phyloP scores from a whole-genome alignment of 64 coral and sea anemone species.

The Pocillopora damicornis region DNA sequence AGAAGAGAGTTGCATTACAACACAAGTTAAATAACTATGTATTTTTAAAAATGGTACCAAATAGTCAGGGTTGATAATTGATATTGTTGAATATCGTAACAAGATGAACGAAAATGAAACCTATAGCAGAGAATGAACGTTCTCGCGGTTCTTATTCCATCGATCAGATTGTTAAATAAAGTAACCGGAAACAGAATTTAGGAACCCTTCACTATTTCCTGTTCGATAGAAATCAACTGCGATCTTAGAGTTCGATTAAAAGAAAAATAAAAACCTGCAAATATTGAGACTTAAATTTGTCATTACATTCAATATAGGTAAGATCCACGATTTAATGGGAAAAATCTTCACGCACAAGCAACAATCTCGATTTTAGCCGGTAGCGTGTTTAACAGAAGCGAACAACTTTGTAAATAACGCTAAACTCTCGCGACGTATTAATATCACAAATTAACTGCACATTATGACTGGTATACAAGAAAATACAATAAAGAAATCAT shows the following conservation, averaged over 20 bases:
- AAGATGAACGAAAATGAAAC: constrained; percentile 9
- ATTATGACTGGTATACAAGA: neutral
- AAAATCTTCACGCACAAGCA: neutral
- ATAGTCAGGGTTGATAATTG: no score
- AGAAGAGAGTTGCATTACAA: no score
- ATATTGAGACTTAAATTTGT: neutral
- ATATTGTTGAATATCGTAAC: neutral
- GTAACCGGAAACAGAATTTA: constrained; percentile 29
- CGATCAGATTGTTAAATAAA: neutral
- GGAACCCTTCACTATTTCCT: neutral
- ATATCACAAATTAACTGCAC: neutral
- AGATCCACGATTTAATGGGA: neutral
- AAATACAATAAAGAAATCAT: constrained; percentile 2
- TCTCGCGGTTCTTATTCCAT: neutral
- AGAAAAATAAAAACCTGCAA: neutral
- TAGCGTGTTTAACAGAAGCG: neutral
- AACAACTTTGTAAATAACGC: constrained; percentile 14
- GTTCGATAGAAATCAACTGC: neutral
- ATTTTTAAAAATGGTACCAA: no score
- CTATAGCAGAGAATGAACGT: neutral
- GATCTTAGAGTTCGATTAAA: neutral
- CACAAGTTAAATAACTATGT: no score
- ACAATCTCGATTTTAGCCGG: neutral
- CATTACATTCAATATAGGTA: neutral
- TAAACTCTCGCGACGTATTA: neutral